Conservation (phyloP, 2,113 vertebrate genomes). For the Leptobrachium ailaonicum region DNA sequence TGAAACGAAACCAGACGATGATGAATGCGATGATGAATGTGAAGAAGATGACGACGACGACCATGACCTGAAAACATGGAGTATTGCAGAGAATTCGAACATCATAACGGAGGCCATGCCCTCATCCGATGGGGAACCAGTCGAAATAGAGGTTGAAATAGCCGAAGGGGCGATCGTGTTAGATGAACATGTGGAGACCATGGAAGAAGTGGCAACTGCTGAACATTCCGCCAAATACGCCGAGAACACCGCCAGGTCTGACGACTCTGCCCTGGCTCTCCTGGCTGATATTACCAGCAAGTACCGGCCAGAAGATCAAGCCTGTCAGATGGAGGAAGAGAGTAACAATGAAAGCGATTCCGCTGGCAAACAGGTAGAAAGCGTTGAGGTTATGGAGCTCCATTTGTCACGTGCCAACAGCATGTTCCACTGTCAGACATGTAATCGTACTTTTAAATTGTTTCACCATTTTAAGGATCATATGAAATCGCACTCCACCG, state of each 20-base stretch:
- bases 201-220: slow-evolving; percentile 74
- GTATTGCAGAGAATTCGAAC: slow-evolving; percentile 86
- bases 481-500: slow-evolving; percentile 90
- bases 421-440: slow-evolving; percentile 93
- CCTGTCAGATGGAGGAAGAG: slow-evolving; percentile 70
- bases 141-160: slow-evolving; percentile 89
- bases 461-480: slow-evolving; percentile 99
- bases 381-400: slow-evolving; percentile 93
- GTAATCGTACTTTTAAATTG: slow-evolving; percentile 92
- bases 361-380: slow-evolving; percentile 87
- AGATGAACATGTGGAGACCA: slow-evolving; percentile 77
- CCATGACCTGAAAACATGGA: slow-evolving; percentile 75
- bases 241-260: slow-evolving; percentile 75
- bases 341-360: slow-evolving; percentile 70
- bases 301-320: slow-evolving; percentile 86
- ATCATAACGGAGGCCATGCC: slow-evolving; percentile 89
- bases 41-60: slow-evolving; percentile 64
- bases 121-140: slow-evolving; percentile 75
- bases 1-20: slow-evolving; percentile 40
- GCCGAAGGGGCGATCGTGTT: slow-evolving; percentile 79
- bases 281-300: slow-evolving; percentile 97
- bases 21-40: slow-evolving; percentile 67
- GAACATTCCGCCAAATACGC: slow-evolving; percentile 76
- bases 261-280: slow-evolving; percentile 91
- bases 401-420: slow-evolving; percentile 96